phyloP scores from a whole-genome alignment of 2,797 vertebrate species.

The Ctenochaetus hawaiiensis region DNA sequence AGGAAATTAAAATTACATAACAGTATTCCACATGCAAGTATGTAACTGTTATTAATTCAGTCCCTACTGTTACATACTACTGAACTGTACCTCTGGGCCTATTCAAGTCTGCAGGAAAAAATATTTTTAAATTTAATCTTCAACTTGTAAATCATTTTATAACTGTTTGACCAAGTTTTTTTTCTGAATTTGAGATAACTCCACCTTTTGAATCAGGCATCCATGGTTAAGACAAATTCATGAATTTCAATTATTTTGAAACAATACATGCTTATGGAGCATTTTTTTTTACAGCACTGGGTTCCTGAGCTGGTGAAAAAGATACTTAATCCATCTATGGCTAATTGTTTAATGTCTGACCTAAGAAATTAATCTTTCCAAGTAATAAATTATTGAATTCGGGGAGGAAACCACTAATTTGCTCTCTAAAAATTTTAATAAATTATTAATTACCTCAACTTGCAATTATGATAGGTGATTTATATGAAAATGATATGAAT shows the following conservation, averaged over 20 bases:
- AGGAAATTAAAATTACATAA: constrained; percentile 19
- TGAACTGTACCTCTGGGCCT: not conserved
- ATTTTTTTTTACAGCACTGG: not conserved
- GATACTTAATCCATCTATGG: constrained; percentile 1
- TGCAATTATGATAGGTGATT: not conserved
- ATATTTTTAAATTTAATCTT: not conserved
- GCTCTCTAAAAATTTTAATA: not conserved
- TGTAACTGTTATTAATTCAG: not conserved
- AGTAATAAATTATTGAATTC: constrained; percentile 17
- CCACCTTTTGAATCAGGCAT: no score
- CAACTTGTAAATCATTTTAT: not conserved
- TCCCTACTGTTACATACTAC: not conserved
- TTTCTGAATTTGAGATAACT: not conserved
- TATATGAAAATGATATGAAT: no score
- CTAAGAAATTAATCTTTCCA: constrained; percentile 18
- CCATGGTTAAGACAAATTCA: not conserved
- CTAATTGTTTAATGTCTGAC: constrained; percentile 27
- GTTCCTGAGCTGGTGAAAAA: not conserved
- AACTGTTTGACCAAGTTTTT: no score
- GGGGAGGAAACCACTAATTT: not conserved
- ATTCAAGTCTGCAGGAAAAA: not conserved
- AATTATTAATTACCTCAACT: not conserved
- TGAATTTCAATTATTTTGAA: constrained; percentile 16
- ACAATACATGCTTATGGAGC: not conserved
- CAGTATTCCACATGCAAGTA: not conserved